Base-by-base conservation (phyloP, 1,140 invertebrate genomes). In the Trachymyrmex cornetzi region DNA sequence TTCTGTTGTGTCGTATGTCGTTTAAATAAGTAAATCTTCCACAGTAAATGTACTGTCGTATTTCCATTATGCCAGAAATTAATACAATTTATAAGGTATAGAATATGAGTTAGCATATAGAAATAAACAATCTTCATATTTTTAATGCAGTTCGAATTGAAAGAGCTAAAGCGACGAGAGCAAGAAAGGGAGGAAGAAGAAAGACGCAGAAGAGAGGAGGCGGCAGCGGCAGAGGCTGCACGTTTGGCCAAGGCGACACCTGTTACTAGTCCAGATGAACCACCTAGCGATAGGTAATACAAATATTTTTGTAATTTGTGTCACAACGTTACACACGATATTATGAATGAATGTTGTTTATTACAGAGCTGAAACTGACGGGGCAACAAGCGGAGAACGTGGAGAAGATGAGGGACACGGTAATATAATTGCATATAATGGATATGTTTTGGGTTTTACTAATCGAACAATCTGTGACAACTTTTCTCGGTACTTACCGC, bases 91-190 rank as follows among this genome's bases (percentile, higher is more conserved):
- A 61, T 22, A 38, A 63, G 27, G 19, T 48, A 48, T 7, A 50
- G 19, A 57, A 19, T 57, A 71, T 5, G 22, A 0, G 38, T 57
- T n/a, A 57, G n/a, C 30, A 7, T 59, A 38, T 34, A 72, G 9
- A 81, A 85, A 89, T 59, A 75, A 66, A n/a, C 48, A 61, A n/a
- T 27, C 34, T 81, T 27, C 1, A 0, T 67, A 57, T 64, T 90
- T 61, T 86, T 87, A 9, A 67, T 95, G 80, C 94, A 99, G 99
- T 99, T 99, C 97, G 99, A 99, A 96, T 96, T 99, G 95, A 99
- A 99, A 96, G 99, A 99, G 96, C 97, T 98, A 95, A 98, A 99
- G 96, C 96, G 98, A 94, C 96, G 97, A 91, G 97, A 99, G 95
- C 97, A 98, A 95, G 96, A 97, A 96, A 96, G 97, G 91, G 96